These are phyloP conservation scores for Leucophenga maculata DNA, from an alignment of 2,888 invertebrate species.

Conservation along the genomic window DNA sequence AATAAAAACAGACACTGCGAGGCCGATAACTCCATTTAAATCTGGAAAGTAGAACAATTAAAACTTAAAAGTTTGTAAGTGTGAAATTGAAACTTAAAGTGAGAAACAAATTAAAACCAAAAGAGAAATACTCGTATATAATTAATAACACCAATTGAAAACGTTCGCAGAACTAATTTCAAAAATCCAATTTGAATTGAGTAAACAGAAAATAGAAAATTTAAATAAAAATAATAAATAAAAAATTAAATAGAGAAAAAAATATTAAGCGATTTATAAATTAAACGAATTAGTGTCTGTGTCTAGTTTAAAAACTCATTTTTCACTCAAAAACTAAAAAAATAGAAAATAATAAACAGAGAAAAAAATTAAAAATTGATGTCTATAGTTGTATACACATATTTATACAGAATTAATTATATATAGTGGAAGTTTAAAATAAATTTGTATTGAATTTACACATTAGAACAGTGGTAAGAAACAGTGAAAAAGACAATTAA, in stretches of 20 bases:
- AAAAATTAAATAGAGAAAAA: slow-evolving; percentile 1
- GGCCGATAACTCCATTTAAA: too few relatives aligned
- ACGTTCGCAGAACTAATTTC: not conserved
- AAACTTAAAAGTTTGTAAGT: not conserved
- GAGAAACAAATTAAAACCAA: not conserved
- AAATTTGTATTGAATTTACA: slow-evolving; percentile 16
- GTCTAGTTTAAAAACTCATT: too few relatives aligned
- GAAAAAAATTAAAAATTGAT: too few relatives aligned
- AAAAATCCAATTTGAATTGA: slow-evolving; percentile 22
- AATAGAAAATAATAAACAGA: too few relatives aligned
- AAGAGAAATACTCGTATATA: not conserved
- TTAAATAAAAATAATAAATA: slow-evolving; percentile 37
- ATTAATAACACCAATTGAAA: not conserved
- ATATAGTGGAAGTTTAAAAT: slow-evolving; percentile 4
- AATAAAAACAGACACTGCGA: too few relatives aligned
- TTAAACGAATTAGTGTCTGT: slow-evolving; percentile 1
- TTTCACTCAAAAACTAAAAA: too few relatives aligned
- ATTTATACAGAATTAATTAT: not conserved
- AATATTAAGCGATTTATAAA: slow-evolving; percentile 32
- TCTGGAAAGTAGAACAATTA: too few relatives aligned
- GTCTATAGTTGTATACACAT: too few relatives aligned
- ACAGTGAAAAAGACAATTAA: not conserved
- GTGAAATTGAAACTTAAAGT: too few relatives aligned
- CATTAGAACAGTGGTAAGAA: not conserved
- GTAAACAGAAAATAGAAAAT: slow-evolving; percentile 35